Conservation (phyloP, 2,797 vertebrate genomes). For the Aphelocoma californica region DNA sequence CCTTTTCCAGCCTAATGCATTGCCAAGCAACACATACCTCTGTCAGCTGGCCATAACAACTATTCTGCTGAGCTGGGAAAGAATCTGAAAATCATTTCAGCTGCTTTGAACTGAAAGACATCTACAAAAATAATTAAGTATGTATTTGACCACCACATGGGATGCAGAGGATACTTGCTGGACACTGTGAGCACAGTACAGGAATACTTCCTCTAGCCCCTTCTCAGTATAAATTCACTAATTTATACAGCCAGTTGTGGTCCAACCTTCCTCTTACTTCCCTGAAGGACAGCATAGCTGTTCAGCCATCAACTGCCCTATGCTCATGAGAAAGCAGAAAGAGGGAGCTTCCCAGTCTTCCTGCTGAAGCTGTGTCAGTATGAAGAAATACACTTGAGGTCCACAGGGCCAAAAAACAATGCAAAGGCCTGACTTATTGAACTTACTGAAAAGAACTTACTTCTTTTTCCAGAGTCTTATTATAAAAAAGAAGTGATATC, state of each 20-base stretch:
- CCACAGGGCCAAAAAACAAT: background rate
- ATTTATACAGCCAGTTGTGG: background rate
- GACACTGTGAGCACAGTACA: background rate
- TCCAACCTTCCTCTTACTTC: background rate
- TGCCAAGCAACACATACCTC: background rate
- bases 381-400: background rate
- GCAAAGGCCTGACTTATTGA: background rate
- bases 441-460: constrained; percentile 74
- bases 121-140: background rate
- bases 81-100: background rate
- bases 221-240: background rate
- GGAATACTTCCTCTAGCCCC: background rate
- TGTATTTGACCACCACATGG: background rate
- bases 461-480: constrained; percentile 91
- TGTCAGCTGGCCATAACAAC: background rate
- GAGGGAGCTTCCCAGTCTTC: background rate
- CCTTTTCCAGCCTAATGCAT: background rate
- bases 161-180: background rate
- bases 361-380: background rate
- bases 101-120: background rate
- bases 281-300: background rate
- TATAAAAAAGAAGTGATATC: constrained; percentile 94
- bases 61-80: background rate
- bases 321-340: background rate
- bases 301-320: background rate